phyloP scores from a whole-genome alignment of 1,140 invertebrate species.

The Penaeus vannamei region DNA sequence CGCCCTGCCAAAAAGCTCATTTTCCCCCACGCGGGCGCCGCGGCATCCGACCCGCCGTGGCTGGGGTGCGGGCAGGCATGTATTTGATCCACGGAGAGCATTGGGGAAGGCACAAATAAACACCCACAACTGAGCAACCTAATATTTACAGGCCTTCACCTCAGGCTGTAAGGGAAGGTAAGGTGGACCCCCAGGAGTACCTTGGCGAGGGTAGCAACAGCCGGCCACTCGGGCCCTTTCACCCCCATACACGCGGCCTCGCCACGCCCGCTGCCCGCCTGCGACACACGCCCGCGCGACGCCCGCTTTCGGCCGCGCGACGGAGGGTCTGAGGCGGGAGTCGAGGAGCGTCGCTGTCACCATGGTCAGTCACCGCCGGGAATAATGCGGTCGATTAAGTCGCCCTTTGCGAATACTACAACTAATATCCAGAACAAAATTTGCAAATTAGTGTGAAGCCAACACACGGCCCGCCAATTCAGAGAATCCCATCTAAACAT shows the following conservation, averaged over 20 bases:
- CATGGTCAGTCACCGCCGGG: too few relatives aligned
- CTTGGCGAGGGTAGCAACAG: background rate
- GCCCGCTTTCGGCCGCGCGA: too few relatives aligned
- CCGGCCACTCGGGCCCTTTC: background rate
- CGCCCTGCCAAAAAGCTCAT: constrained; percentile 45
- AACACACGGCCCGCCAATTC: too few relatives aligned
- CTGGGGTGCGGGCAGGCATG: constrained; percentile 29
- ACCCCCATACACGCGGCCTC: background rate
- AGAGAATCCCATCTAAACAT: too few relatives aligned
- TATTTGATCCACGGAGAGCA: constrained; percentile 41
- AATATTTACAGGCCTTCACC: constrained; percentile 44
- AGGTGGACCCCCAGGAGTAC: background rate
- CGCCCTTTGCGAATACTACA: too few relatives aligned
- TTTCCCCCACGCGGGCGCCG: constrained; percentile 9
- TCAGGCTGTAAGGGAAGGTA: constrained; percentile 5
- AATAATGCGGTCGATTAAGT: too few relatives aligned
- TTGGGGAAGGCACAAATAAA: constrained; percentile 45
- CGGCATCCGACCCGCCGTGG: background rate
- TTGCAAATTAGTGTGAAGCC: too few relatives aligned
- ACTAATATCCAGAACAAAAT: too few relatives aligned
- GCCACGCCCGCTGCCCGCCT: background rate
- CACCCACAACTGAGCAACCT: constrained; percentile 38
- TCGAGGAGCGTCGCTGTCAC: too few relatives aligned
- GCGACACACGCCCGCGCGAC: too few relatives aligned
- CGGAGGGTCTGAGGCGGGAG: too few relatives aligned